These are phyloP conservation scores for Cuculus canorus DNA, from an alignment of 2,797 vertebrate species.

Conservation along the genomic window DNA sequence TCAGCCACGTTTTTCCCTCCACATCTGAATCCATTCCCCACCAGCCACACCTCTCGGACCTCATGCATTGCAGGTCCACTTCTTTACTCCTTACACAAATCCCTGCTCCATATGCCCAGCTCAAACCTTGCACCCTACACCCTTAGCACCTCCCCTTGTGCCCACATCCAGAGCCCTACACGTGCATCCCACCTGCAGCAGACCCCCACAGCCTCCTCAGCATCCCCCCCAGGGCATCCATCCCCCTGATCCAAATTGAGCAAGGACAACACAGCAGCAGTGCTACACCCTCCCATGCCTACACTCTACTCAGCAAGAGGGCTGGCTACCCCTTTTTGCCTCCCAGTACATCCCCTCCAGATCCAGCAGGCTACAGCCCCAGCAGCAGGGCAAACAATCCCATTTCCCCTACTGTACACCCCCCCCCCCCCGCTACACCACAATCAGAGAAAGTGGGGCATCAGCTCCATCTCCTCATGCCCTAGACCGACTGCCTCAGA, in stretches of 20 bases:
- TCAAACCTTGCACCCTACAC: neutral
- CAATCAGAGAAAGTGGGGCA: rapidly evolving
- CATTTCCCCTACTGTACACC: rapidly evolving
- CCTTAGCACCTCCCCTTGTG: neutral
- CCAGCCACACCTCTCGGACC: neutral
- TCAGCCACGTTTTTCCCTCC: neutral
- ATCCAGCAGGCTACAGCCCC: neutral
- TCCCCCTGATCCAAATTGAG: neutral
- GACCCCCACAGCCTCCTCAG: neutral
- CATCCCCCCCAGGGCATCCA: neutral
- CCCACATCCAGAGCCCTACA: neutral
- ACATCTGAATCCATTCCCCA: rapidly evolving
- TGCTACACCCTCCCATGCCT: neutral
- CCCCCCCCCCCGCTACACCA: rapidly evolving
- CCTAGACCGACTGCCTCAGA: neutral
- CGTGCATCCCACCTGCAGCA: neutral
- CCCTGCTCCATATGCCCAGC: neutral
- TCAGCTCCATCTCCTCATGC: neutral
- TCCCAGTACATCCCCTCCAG: rapidly evolving
- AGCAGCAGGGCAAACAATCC: neutral
- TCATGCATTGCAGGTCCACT: neutral
- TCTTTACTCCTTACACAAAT: neutral
- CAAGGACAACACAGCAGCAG: neutral
- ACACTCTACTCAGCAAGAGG: neutral
- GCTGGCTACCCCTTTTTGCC: neutral